Evolutionary conservation across 1,140 invertebrate species (phyloP), one percentile per base, ranked within the genome.

Genomic region (Apis cerana): DNA sequence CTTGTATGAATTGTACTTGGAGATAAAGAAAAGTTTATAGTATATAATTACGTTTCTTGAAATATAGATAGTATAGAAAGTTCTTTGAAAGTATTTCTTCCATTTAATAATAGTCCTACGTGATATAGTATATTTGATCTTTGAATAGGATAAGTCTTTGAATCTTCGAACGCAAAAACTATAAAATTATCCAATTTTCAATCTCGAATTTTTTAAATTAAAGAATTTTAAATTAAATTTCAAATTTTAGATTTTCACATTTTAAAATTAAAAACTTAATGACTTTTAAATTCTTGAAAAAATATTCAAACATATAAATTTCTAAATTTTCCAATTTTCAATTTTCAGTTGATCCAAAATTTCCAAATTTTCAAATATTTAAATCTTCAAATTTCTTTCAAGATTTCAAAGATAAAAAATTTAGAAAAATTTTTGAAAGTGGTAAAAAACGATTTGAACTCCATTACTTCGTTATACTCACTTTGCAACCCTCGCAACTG

Each of bases 401-500:
- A 2, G 56, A 1, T 11, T 19, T 8, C 0, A 64, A 17, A n/a
- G n/a, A 61, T 61, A 8, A 61, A 13, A 7, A 23, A 8, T 27
- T 62, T 62, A 15, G 13, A 17, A 17, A 17, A 17, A 15, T 10
- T 23, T 23, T 11, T n/a, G 1, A 68, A 68, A 43, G n/a, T 2
- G 33, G 33, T 2, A 3, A 13, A 21, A 12, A 13, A n/a, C 1
- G 21, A 21, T 68, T 50, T 0, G 21, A 23, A 52, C 19, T 10
- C 3, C 19, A 43, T 43, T 67, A 71, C 27, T 21, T 59, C 12
- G 13, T n/a, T 21, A 83, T 83, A 94, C 96, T 96, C 95, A 99
- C 99, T 97, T 99, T 99, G 95, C 99, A 99, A 90, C 99, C 99
- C 95, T 99, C 99, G 94, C 99, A 99, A 81, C 98, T 99, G 90